These are phyloP conservation scores for Chionomys nivalis DNA, from an alignment of 2,113 vertebrate genomes.

Conservation along the genomic window DNA sequence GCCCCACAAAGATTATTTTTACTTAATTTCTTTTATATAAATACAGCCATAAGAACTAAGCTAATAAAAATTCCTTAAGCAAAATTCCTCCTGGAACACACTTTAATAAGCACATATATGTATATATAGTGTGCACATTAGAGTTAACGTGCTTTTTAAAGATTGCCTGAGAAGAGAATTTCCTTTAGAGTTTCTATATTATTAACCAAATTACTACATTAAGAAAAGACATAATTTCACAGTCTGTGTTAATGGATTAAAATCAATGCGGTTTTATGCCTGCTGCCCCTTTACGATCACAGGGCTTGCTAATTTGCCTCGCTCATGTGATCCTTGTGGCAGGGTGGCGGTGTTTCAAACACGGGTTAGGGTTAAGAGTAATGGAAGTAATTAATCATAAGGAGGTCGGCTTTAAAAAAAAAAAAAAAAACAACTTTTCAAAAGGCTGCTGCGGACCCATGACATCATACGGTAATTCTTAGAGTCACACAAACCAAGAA, in stretches of 20 bases:
- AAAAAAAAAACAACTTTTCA: neutral
- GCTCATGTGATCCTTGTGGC: neutral
- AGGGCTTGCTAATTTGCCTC: neutral
- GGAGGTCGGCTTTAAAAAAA: neutral
- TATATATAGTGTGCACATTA: neutral
- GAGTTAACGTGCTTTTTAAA: constrained; percentile 29
- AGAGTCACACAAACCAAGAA: neutral
- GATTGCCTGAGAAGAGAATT: constrained; percentile 46
- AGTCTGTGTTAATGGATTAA: constrained; percentile 29
- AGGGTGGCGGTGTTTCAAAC: neutral
- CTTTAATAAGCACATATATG: constrained; percentile 15
- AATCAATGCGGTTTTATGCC: neutral
- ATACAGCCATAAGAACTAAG: constrained; percentile 41
- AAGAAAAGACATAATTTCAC: constrained; percentile 32
- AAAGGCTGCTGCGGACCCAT: neutral
- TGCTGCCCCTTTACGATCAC: neutral
- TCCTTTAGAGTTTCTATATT: constrained; percentile 44
- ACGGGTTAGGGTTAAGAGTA: constrained; percentile 13
- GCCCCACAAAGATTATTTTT: constrained; percentile 1
- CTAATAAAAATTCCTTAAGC: constrained; percentile 51
- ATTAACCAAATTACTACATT: constrained; percentile 53
- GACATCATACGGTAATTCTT: constrained; percentile 27
- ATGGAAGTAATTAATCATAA: constrained; percentile 42
- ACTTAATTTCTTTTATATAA: constrained; percentile 57
- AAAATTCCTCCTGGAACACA: constrained; percentile 5